Base-by-base conservation (phyloP, 2,888 invertebrate genomes). In the Latrodectus hesperus region DNA sequence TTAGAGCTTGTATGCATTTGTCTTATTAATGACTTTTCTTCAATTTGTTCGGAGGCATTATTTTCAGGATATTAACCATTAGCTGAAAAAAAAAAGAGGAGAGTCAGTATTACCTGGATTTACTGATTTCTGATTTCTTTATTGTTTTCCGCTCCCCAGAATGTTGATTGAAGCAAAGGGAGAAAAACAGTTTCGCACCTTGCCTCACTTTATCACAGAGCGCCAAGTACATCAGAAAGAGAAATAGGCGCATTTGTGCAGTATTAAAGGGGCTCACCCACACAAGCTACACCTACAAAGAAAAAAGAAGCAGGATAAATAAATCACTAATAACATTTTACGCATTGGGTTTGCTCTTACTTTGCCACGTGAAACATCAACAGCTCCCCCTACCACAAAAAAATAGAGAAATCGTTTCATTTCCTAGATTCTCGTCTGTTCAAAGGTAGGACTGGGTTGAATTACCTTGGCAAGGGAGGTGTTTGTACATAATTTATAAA, bases 401-500 rank as follows among this genome's bases (percentile, higher is more conserved):
- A 38, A 38, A 38, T 38, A 38, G 64, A 76, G 77, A 77, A 82
- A 87, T 87, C 86, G 79, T 81, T 86, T 81, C 76, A 81, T 87
- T 87, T 75, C 60, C 77, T 77, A 60, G 72, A 72, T 76, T 82
- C 76, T 67, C 60, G 76, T 68, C 60, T 68, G 51, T 8, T 38
- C 11, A n/a, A 52, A 26, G 68, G 79, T 68, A 60, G 72, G 9
- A 65, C 68, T 85, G 74, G 67, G 86, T 72, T 85, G 80, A 80
- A 80, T 77, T 87, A 80, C 81, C 81, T 81, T 70, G 14, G 70
- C 75, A 38, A 53, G 80, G 65, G 64, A 68, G 72, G 81, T 77
- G 77, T 87, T 87, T 81, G 86, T 87, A 87, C 86, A 87, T 87
- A 87, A 87, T 87, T 87, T 81, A 87, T 87, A 81, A 87, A 87